These are phyloP conservation scores for Cheilosia impressa DNA, from an alignment of 2,888 invertebrate species.

Conservation along the genomic window DNA sequence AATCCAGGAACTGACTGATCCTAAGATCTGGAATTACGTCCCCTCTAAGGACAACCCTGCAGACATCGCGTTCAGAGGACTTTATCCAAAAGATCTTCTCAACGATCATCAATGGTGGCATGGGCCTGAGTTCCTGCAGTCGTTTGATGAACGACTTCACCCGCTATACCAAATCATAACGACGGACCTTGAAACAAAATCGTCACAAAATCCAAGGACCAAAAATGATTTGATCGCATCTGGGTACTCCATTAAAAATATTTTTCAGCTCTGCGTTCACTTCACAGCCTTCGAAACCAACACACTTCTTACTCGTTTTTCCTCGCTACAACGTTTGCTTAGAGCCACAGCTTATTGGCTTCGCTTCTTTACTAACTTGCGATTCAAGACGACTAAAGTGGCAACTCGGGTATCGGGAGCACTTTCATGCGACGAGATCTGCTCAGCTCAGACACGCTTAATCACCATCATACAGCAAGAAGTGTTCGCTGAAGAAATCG, in stretches of 20 bases:
- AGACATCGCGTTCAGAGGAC: constrained; percentile 75
- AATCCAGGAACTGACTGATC: too few species aligned
- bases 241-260: constrained; percentile 1
- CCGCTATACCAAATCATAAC: neutral
- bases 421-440: neutral
- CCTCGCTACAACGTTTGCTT: neutral
- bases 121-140: constrained; percentile 4
- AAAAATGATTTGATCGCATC: neutral
- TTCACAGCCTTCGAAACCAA: constrained; percentile 18
- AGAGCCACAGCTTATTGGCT: neutral
- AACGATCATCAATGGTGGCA: constrained; percentile 61
- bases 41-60: constrained; percentile 32
- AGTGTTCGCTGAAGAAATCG: neutral
- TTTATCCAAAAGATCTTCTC: constrained; percentile 50
- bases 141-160: neutral
- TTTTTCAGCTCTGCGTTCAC: constrained; percentile 43
- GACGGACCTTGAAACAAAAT: constrained; percentile 12
- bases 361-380: constrained; percentile 6
- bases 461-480: neutral
- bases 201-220: neutral
- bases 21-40: neutral
- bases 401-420: neutral
- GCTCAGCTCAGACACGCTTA: neutral
- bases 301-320: neutral
- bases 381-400: neutral